Conservation (phyloP, 37 sponge, comb jelly and placozoan species). For the Diacarnus erythraeanus region DNA sequence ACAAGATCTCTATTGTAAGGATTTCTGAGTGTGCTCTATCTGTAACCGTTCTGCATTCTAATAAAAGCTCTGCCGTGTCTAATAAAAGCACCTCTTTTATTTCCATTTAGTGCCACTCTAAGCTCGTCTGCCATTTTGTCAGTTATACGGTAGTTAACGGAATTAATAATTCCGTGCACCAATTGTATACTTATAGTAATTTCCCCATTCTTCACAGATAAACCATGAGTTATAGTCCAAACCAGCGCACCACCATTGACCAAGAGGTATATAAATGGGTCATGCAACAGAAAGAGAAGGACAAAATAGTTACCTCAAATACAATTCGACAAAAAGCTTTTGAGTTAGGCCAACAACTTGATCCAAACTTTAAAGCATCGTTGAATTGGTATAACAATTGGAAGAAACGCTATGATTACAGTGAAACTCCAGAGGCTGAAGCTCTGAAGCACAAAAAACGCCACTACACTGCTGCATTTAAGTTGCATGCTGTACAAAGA, state of each 20-base stretch:
- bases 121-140: conserved; percentile 45
- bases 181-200: background rate
- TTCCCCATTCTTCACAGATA: background rate
- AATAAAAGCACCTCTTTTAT: conserved; percentile 50
- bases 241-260: conserved; percentile 66
- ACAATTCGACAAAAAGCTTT: conserved; percentile 78
- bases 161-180: background rate
- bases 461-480: conserved; percentile 83
- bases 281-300: conserved; percentile 47
- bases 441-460: conserved; percentile 67
- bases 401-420: conserved; percentile 75
- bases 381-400: conserved; percentile 88
- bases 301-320: conserved; percentile 61
- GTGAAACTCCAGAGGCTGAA: conserved; percentile 63
- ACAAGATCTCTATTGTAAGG: no score
- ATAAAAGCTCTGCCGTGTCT: conserved; percentile 47
- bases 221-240: conserved; percentile 43
- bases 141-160: conserved; percentile 14
- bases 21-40: conserved; percentile 14
- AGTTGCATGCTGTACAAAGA: conserved; percentile 72
- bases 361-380: conserved; percentile 81
- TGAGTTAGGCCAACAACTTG: conserved; percentile 71
- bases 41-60: conserved; percentile 19
- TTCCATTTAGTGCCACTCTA: conserved; percentile 34
- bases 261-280: conserved; percentile 81